Evolutionary conservation across 2,113 vertebrate genomes (phyloP), one percentile per base, ranked within the genome.

Genomic region (Ameiurus melas): DNA sequence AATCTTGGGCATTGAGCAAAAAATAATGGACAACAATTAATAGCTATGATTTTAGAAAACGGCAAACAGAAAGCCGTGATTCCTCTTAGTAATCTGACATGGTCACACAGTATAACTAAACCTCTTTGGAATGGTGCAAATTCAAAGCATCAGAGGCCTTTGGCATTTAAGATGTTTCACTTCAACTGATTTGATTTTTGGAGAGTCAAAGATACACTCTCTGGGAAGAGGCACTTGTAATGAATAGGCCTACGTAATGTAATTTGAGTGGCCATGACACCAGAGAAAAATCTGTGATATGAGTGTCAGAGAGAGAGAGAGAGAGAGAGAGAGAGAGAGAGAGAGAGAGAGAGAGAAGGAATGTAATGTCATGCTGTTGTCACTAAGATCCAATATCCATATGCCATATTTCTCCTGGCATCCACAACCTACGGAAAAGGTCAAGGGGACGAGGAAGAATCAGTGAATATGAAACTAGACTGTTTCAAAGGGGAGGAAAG

Each of bases 61-160:
- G 3, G 43, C n/a, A 53, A 36, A 55, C n/a, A 25, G 19, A 78
- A 84, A 89, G 33, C 80, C 70, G 78, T 36, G 25, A 47, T 33
- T 87, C 71, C 83, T 30, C 57, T 83, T 47, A 33, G 58, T 57
- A 83, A 83, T 57, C 39, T 68, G 85, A 71, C 43, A 17, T 19
- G 62, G 47, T 39, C 81, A 84, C 83, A 90, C 62, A 57, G 30
- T 64, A 58, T 88, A 78, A 88, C 53, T 30, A 58, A 90, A 58
- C 53, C 53, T 73, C 33, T 73, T 73, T 55, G 43, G n/a, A 88
- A n/a, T 33, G 33, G 57, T 60, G 43, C 22, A 62, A 39, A 57
- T 36, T 53, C 47, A 22, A 51, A 12, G 51, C 13, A 12, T 43
- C 9, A 55, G 84, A 55, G 19, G 51, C 13, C 13, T 25, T 39